Evolutionary conservation across 2,888 invertebrate species (phyloP), one percentile per base, ranked within the genome.

Genomic region (Torymus texanus): DNA sequence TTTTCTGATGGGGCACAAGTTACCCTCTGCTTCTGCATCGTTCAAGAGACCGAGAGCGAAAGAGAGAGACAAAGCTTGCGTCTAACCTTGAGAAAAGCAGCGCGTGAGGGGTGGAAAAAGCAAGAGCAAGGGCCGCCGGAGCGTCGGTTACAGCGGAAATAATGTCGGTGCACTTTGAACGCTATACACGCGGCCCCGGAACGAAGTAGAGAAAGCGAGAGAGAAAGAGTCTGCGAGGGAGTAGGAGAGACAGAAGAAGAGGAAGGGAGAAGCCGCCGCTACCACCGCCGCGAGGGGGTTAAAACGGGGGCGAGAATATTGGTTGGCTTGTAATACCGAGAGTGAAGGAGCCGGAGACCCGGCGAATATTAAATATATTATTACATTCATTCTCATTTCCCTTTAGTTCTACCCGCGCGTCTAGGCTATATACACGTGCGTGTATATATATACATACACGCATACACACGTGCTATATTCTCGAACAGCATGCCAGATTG

Each of bases 361-460:
- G 84, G 85, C 87, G 88, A 89, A 89, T 89, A 89, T 89, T 89
- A 88, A 89, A 89, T 89, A 88, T 89, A 88, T 89, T 88, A 89
- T 89, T 89, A 88, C 89, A 89, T 89, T 88, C 87, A 89, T 89
- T 89, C 88, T 88, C 88, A 87, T 89, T 89, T 88, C 88, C 87
- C 87, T 86, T 88, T 85, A 85, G 84, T 85, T 84, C 82, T 83
- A 80, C 84, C 84, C 78, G 83, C 75, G 73, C 82, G 78, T 41
- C 8, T 41, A 41, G 5, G 8, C 1, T 5, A 41, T 41, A 41
- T 41, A 41, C 41, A 41, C 41, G 1, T 8, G 41, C 41, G 2
- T 29, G 8, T 8, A 29, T 29, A 29, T 29, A 53, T 21, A 13
- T 18, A 67, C 5, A 18, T 18, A 66, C 21, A 8, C 70, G n/a